Evolutionary conservation across 2,888 invertebrate genomes (phyloP).

Genomic region (Drosophila mimica): DNA sequence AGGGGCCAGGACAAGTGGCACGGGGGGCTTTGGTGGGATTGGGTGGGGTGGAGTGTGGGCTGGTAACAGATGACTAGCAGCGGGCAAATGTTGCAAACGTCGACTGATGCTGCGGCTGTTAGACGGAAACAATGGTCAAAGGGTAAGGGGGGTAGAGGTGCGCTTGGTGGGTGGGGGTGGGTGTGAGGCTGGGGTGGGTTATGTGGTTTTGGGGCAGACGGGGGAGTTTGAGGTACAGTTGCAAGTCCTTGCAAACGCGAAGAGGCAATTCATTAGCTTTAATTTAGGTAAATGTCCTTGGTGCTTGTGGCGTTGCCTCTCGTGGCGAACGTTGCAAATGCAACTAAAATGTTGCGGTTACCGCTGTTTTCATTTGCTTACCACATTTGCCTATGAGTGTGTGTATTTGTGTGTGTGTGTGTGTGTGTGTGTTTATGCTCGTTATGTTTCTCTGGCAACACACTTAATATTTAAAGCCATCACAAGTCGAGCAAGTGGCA

Average conservation of each 20-base stretch:
- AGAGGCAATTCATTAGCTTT: constrained; percentile 81
- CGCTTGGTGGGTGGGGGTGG: neutral
- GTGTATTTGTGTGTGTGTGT: constrained; percentile 14
- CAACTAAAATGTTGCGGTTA: constrained; percentile 79
- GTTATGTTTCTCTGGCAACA: constrained; percentile 39
- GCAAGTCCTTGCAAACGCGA: constrained; percentile 63
- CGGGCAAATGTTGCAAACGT: constrained; percentile 39
- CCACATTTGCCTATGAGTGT: constrained; percentile 17
- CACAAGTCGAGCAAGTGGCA: constrained; percentile 51
- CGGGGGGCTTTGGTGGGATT: neutral
- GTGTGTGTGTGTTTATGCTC: constrained; percentile 29
- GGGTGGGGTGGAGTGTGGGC: neutral
- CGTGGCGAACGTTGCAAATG: constrained; percentile 77
- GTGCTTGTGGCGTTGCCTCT: constrained; percentile 80
- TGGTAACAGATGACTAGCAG: constrained; percentile 3
- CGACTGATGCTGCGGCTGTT: constrained; percentile 52
- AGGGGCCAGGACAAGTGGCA: constrained; percentile 12
- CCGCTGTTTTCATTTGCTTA: constrained; percentile 66
- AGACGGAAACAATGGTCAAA: constrained; percentile 47
- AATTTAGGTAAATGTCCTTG: constrained; percentile 81
- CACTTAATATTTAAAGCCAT: constrained; percentile 73
- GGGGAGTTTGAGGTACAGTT: constrained; percentile 14
- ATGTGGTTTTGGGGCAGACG: neutral
- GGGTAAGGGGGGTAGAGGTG: neutral
- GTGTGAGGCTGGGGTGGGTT: neutral